Evolutionary conservation across 2,888 invertebrate genomes (phyloP).

Genomic region (Agapostemon virescens): DNA sequence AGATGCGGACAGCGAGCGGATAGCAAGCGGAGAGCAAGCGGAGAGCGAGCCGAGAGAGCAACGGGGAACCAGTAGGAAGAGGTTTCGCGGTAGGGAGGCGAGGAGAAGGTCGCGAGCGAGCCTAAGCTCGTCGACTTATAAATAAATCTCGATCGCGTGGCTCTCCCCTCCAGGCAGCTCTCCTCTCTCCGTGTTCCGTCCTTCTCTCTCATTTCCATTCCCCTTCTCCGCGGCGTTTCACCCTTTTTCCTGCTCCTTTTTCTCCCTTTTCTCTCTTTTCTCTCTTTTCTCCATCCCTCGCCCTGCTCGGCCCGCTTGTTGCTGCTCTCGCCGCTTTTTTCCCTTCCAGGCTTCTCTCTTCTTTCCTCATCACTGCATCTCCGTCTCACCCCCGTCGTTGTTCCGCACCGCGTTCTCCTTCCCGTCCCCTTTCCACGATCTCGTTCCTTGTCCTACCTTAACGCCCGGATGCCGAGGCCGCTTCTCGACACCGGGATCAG

Average conservation of each 20-base stretch:
- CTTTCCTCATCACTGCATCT: neutral
- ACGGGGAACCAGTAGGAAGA: conserved; percentile 54
- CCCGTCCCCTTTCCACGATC: conserved; percentile 2
- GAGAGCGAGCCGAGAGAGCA: neutral
- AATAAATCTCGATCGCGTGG: conserved; percentile 81
- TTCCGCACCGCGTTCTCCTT: neutral
- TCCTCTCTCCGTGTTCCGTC: conserved; percentile 18
- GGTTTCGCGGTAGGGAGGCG: conserved; percentile 14
- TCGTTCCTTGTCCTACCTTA: conserved; percentile 57
- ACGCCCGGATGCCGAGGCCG: conserved; percentile 49
- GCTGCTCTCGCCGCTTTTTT: conserved; percentile 4
- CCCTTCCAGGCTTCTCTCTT: conserved; percentile 8
- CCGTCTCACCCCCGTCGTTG: neutral
- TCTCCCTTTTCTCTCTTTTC: conserved; percentile 12
- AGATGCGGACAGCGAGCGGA: conserved; percentile 31
- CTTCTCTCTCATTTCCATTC: conserved; percentile 9
- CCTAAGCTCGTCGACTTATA: conserved; percentile 77
- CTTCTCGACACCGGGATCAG: conserved; percentile 43
- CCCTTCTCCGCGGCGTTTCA: neutral
- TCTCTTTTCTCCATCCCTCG: neutral
- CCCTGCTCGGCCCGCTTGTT: neutral
- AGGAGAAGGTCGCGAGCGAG: conserved; percentile 54
- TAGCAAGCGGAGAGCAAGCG: conserved; percentile 31
- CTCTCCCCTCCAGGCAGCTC: conserved; percentile 76
- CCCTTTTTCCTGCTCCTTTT: conserved; percentile 1